phyloP scores from a whole-genome alignment of 2,113 vertebrate genomes.

The Corynorhinus townsendii region DNA sequence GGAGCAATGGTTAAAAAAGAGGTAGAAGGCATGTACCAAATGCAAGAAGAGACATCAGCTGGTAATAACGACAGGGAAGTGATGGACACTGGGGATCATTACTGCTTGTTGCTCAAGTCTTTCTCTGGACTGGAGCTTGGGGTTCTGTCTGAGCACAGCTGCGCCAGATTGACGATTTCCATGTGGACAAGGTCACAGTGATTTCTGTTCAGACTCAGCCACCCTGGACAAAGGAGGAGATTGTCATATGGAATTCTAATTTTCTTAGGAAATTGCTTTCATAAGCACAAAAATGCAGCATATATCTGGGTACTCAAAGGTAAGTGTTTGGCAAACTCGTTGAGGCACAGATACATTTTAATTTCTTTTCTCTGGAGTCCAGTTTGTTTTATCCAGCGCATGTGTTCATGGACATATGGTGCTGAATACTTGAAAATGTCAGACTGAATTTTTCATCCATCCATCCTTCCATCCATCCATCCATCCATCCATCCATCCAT shows the following conservation, averaged over 20 bases:
- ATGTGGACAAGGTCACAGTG: background rate
- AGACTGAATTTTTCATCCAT: background rate
- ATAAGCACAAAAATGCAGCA: background rate
- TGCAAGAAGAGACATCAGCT: no score
- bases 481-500: background rate
- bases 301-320: background rate
- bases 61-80: background rate
- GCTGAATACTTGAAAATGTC: background rate
- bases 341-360: background rate
- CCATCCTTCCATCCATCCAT: background rate
- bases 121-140: background rate
- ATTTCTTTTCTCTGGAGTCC: background rate
- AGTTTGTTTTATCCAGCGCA: background rate
- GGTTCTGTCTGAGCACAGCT: background rate
- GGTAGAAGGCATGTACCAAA: background rate
- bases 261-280: slow-evolving; percentile 2
- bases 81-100: background rate
- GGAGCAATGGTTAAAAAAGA: background rate
- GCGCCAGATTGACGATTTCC: fast-evolving
- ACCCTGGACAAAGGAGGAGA: background rate
- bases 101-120: background rate
- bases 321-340: background rate
- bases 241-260: background rate
- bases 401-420: background rate
- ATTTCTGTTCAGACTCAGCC: background rate